Base-by-base conservation (phyloP, 2,888 invertebrate species). In the Subacronicta megacephala region DNA sequence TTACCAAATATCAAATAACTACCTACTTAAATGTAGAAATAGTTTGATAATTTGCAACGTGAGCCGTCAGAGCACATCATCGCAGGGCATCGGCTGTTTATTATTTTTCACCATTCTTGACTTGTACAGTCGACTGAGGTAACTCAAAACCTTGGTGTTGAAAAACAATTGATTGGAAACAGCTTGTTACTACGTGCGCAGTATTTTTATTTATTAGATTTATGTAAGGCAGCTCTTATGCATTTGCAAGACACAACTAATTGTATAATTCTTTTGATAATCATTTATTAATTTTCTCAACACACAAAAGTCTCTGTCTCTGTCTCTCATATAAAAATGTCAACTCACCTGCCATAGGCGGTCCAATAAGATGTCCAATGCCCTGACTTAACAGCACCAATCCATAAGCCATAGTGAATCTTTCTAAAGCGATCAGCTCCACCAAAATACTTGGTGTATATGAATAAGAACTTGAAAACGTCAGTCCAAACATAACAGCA, bases 341-440 rank as follows among this genome's bases (percentile, higher is more conserved):
- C 7, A 29, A 80, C 89, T 86, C 65, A 96, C 99, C 99, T 83
- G 98, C 98, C 77, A 99, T 94, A n/a, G 99, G 98, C 6, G 99
- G 99, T 62, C 99, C 99, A 61, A 97, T 93, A 44, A 99, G 95
- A 93, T 98, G 98, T 42, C 98, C 99, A 72, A 99, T 95, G 13
- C 99, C 99, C 90, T 99, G 98, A 68, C 98, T 97, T 57, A 99
- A 92, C 70, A 98, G 94, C 69, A 97, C 96, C 72, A 99, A 91
- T 12, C 99, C 99, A 87, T 99, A 99, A 16, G 98, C 98, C 90
- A 97, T 97, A 7, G 99, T 98, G 85, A 99, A 98, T 69, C 97
- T 95, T 81, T 98, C 98, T 82, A 99, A 89, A 3, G 98, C 98
- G 40, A 99, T 97, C 76, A 99, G 92, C 83, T 98, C 97, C 20